Evolutionary conservation across 2,888 invertebrate genomes (phyloP).

Genomic region (Nemotelus pantherinus): DNA sequence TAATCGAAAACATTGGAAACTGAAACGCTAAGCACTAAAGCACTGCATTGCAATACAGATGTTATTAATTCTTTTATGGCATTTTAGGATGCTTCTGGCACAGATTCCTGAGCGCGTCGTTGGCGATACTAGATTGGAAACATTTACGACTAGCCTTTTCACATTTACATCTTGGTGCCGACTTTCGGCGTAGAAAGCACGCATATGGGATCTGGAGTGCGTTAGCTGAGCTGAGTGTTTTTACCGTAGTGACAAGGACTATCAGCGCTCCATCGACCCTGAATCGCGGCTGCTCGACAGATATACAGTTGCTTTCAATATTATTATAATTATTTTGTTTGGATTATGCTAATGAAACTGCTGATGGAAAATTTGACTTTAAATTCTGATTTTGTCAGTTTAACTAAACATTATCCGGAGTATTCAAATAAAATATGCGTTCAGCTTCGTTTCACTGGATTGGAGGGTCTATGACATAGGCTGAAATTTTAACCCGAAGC

Average conservation of each 20-base stretch:
- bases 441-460: too few relatives aligned
- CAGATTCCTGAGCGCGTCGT: background rate
- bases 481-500: too few relatives aligned
- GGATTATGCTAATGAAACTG: too few relatives aligned
- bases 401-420: too few relatives aligned
- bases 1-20: conserved; percentile 2
- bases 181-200: too few relatives aligned
- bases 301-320: background rate
- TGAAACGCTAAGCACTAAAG: too few relatives aligned
- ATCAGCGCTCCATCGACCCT: conserved; percentile 1
- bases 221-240: background rate
- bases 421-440: too few relatives aligned
- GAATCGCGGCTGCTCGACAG: background rate
- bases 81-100: conserved; percentile 20
- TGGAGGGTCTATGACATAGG: too few relatives aligned
- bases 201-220: conserved; percentile 3
- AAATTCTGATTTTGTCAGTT: too few relatives aligned
- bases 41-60: conserved; percentile 1
- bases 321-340: background rate
- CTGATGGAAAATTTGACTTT: too few relatives aligned
- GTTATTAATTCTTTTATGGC: conserved; percentile 26
- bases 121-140: background rate
- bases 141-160: background rate
- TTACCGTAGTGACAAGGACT: conserved; percentile 11
- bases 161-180: too few relatives aligned